These are phyloP conservation scores for Eutolmus rufibarbis DNA, from an alignment of 2,888 invertebrate genomes.

Conservation along the genomic window DNA sequence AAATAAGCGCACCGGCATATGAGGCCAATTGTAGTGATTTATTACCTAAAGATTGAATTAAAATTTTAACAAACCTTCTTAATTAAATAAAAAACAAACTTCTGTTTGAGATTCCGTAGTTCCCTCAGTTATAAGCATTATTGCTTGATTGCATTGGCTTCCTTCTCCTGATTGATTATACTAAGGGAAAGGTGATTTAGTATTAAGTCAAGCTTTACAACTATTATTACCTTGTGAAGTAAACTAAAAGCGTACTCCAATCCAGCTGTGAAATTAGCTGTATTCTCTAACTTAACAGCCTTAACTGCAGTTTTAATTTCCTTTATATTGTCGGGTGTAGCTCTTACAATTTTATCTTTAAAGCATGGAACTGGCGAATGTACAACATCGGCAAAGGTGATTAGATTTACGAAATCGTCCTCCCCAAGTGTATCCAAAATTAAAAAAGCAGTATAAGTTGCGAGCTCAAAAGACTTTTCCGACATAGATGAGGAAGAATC, in stretches of 20 bases:
- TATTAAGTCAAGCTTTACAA: background rate
- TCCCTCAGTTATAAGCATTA: conserved; percentile 96
- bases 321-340: conserved; percentile 81
- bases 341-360: conserved; percentile 86
- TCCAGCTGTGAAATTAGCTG: conserved; percentile 91
- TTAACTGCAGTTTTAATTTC: conserved; percentile 81
- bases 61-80: background rate
- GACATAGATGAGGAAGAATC: conserved; percentile 92
- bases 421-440: conserved; percentile 94
- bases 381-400: conserved; percentile 84
- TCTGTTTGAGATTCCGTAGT: conserved; percentile 75
- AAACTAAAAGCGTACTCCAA: conserved; percentile 92
- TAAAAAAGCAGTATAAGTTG: conserved; percentile 85
- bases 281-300: conserved; percentile 76
- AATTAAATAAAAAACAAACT: conserved; percentile 50
- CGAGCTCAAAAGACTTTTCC: conserved; percentile 83
- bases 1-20: conserved; percentile 94
- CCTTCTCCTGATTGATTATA: conserved; percentile 86
- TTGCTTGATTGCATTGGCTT: conserved; percentile 96
- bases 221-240: conserved; percentile 75
- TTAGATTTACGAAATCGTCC: conserved; percentile 96
- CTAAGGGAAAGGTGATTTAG: conserved; percentile 57
- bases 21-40: conserved; percentile 87
- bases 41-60: conserved; percentile 66
- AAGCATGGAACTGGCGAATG: conserved; percentile 89